Evolutionary conservation across 2,888 invertebrate genomes (phyloP).

Genomic region (Periphyllus acericola): DNA sequence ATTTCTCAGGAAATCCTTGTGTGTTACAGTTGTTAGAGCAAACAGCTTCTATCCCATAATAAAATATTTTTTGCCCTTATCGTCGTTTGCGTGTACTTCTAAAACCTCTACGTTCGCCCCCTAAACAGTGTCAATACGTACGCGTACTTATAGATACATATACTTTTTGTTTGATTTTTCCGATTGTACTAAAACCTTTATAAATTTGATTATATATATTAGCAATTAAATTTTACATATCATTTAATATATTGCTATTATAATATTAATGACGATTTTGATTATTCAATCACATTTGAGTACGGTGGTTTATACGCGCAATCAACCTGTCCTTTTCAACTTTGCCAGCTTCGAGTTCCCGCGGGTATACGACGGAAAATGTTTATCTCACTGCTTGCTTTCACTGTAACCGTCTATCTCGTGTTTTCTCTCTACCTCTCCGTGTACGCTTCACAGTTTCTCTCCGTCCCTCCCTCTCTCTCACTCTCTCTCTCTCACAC

Average conservation of each 20-base stretch:
- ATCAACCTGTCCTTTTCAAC: constrained; percentile 50
- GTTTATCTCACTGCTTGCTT: constrained; percentile 34
- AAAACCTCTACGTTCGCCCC: neutral
- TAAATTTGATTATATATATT: too few species aligned
- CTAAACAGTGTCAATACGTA: neutral
- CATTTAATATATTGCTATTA: neutral
- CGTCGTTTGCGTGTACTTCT: neutral
- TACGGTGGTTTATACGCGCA: constrained; percentile 1
- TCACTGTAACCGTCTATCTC: neutral
- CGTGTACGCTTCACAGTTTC: neutral
- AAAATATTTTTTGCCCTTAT: constrained; percentile 24
- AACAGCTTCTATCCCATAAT: constrained; percentile 30
- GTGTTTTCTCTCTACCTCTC: too few species aligned
- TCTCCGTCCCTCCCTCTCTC: constrained; percentile 1
- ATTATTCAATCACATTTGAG: constrained; percentile 33
- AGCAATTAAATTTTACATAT: neutral
- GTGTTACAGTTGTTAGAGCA: constrained; percentile 45
- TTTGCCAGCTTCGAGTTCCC: constrained; percentile 26
- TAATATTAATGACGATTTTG: neutral
- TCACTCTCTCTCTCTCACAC: neutral
- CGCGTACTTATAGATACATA: too few species aligned
- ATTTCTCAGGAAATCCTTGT: constrained; percentile 36
- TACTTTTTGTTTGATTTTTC: too few species aligned
- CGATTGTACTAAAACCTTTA: too few species aligned
- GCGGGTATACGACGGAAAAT: constrained; percentile 53